phyloP scores from a whole-genome alignment of 1,140 invertebrate species.

The Eupristina koningsbergeri region DNA sequence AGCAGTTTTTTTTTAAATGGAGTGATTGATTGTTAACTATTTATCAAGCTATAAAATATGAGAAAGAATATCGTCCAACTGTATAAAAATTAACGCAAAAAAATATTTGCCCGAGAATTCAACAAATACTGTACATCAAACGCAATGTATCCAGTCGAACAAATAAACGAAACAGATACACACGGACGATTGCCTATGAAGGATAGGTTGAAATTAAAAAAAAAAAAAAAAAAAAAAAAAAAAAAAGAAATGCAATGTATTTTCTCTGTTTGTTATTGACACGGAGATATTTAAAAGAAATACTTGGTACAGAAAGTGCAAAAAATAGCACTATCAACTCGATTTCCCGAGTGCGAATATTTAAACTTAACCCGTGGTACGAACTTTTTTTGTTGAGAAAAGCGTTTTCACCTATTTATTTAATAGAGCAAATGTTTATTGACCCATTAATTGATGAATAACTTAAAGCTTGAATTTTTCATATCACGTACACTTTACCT shows the following conservation, averaged over 20 bases:
- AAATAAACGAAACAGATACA: slow-evolving; percentile 3
- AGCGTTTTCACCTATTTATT: not conserved
- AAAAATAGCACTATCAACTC: slow-evolving; percentile 34
- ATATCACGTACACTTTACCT: too few species aligned
- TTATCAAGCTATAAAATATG: not conserved
- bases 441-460: not conserved
- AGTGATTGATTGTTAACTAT: slow-evolving; percentile 4
- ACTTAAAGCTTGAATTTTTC: not conserved
- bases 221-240: too few species aligned
- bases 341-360: slow-evolving; percentile 26
- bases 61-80: not conserved
- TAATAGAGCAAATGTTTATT: not conserved
- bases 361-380: slow-evolving; percentile 13
- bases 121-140: not conserved
- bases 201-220: not conserved
- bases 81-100: not conserved
- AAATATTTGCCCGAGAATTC: not conserved
- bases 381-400: not conserved
- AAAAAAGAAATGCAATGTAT: too few species aligned
- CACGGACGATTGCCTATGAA: not conserved
- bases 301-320: slow-evolving; percentile 30
- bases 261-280: not conserved
- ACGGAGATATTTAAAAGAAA: not conserved
- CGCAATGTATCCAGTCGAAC: slow-evolving; percentile 6
- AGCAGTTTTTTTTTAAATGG: not conserved